phyloP scores from a whole-genome alignment of 2,888 invertebrate species.

The Cancer borealis region DNA sequence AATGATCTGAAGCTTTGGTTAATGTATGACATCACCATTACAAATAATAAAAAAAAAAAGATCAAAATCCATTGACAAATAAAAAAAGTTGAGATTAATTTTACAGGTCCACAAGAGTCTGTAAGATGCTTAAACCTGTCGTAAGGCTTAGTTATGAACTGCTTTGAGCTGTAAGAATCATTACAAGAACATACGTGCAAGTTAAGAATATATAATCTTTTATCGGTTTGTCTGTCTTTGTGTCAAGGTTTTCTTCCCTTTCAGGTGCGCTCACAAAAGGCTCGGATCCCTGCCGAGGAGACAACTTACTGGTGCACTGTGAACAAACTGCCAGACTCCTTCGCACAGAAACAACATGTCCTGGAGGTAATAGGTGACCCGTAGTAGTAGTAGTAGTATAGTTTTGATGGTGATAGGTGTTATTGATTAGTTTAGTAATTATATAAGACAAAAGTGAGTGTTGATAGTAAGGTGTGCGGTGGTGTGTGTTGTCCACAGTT shows the following conservation, averaged over 20 bases:
- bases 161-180: too few relatives aligned
- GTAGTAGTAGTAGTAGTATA: neutral
- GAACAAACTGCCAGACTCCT: constrained; percentile 87
- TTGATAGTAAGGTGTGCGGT: neutral
- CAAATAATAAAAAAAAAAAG: too few relatives aligned
- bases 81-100: too few relatives aligned
- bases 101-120: too few relatives aligned
- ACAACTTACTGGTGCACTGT: constrained; percentile 99
- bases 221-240: neutral
- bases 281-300: constrained; percentile 89
- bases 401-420: neutral
- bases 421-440: neutral
- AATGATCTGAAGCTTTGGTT: too few relatives aligned
- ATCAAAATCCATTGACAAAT: too few relatives aligned
- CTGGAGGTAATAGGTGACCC: constrained; percentile 83
- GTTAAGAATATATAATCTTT: too few relatives aligned
- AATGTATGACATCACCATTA: too few relatives aligned
- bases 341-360: constrained; percentile 86
- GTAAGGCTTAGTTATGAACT: too few relatives aligned
- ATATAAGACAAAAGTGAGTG: neutral
- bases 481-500: constrained; percentile 83
- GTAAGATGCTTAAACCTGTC: too few relatives aligned
- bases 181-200: too few relatives aligned
- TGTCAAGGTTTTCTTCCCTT: neutral
- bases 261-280: constrained; percentile 84